Evolutionary conservation across 2,797 vertebrate genomes (phyloP), one percentile per base, ranked within the genome.

Genomic region (Molossus alvarezi): DNA sequence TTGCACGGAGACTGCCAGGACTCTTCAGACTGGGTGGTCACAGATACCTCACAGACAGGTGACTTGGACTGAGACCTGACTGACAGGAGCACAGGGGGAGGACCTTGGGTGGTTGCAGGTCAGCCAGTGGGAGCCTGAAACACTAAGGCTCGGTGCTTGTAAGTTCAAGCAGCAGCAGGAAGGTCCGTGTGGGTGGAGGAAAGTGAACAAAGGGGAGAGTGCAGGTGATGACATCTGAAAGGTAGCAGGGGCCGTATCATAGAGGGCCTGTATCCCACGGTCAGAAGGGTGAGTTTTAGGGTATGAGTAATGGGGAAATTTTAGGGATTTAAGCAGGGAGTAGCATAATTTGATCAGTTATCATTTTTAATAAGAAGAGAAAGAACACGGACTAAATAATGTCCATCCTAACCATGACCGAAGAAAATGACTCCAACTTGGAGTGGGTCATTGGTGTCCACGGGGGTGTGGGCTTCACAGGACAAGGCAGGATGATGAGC

Each of bases 381-480:
- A 77, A 95, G 41, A 92, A 79, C 23, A 27, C 37, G 7, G 21
- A 17, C 51, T 86, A 57, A 84, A 76, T 20, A 85, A 41, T 41
- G 5, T 4, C 3, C 18, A 45, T 37, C n/a, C 37, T 14, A 65
- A 23, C 75, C 20, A 12, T 5, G 18, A 51, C 17, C 1, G 14
- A 51, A n/a, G 80, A 81, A 71, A 12, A 12, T 5, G 4, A 53
- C 53, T 53, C 20, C 9, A 45, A 4, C 29, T 58, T 58, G 7
- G 10, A 37, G 3, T 9, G 25, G 37, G 20, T 72, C 27, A 7
- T 11, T 1, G 0, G 18, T 51, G 17, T 48, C n/a, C 53, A 0
- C n/a, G 13, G 20, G 20, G 23, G 15, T 69, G 4, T 7, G 15
- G 77, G 9, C 17, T 3, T 41, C 29, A 8, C 2, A 0, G 1